These are phyloP conservation scores for Enhydra lutris DNA, from an alignment of 2,113 vertebrate species.

Conservation along the genomic window DNA sequence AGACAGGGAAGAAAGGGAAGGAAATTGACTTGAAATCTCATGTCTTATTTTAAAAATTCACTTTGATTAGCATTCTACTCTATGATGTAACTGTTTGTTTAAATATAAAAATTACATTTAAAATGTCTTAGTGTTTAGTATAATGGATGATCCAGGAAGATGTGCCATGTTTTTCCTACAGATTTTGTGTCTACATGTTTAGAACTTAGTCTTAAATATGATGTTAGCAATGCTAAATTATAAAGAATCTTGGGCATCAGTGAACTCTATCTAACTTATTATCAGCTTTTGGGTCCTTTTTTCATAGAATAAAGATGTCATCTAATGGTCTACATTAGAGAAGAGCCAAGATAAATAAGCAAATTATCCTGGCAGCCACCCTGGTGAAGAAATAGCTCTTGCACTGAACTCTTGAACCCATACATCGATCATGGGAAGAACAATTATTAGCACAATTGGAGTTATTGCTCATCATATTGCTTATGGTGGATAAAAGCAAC, in stretches of 20 bases:
- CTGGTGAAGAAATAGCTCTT: background rate
- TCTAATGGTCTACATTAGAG: background rate
- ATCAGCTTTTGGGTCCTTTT: background rate
- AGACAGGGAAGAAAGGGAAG: background rate
- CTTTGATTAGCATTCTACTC: background rate
- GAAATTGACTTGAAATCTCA: background rate
- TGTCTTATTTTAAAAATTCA: background rate
- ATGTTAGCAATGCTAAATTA: background rate
- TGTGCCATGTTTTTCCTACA: background rate
- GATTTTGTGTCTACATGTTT: background rate
- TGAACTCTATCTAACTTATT: background rate
- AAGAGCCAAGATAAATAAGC: constrained; percentile 24
- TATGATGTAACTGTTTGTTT: background rate
- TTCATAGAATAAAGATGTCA: constrained; percentile 1
- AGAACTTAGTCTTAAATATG: background rate
- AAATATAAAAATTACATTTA: background rate
- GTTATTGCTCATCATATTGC: background rate
- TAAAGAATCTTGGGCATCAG: background rate
- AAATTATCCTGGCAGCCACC: background rate
- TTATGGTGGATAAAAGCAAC: background rate
- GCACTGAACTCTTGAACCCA: constrained; percentile 5
- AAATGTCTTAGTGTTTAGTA: background rate
- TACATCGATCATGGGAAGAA: background rate
- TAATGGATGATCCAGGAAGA: background rate
- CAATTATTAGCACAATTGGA: background rate